Base-by-base conservation (phyloP, 1,140 invertebrate species). In the Muscidifurax raptorellus region DNA sequence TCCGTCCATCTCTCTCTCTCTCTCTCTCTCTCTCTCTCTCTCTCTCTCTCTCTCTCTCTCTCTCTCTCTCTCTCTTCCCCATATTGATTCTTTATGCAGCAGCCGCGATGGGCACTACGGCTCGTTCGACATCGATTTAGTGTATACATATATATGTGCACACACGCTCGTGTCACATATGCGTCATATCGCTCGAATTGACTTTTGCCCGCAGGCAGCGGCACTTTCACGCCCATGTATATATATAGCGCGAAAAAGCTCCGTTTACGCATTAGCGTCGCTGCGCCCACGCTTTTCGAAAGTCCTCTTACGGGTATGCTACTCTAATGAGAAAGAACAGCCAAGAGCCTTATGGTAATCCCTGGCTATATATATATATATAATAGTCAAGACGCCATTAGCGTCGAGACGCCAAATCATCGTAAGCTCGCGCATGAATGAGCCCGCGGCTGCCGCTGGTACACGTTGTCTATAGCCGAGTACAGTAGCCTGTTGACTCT, bases 61-160 rank as follows among this genome's bases (percentile, higher is more conserved):
- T 2, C 18, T 30, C 76, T 12, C 22, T 28, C 30, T 32, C 28
- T 72, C 69, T 36, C 69, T 30, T 30, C 36, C 3, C 6, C 6
- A 18, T 7, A 59, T 30, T 28, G 76, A 78, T 78, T 75, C 71
- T 77, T 83, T 83, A 83, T 32, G 27, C 44, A 47, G 67, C 9
- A n/a, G n/a, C n/a, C n/a, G n/a, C 25, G 28, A 40, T 27, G 32
- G 40, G 25, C n/a, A n/a, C 32, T 71, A 10, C 30, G 2, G 71
- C 36, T 40, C 76, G 44, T 13, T 47, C 44, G 13, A 25, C 59
- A 76, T 82, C 81, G 72, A 75, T 82, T 72, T 47, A 22, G 15
- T 80, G 15, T 6, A 22, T n/a, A n/a, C n/a, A n/a, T n/a, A n/a
- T n/a, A n/a, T n/a, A n/a, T n/a, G n/a, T n/a, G n/a, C n/a, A n/a